Evolutionary conservation across 92 coral and sea anemone genomes (phyloP), one percentile per base, ranked within the genome.

Genomic region (Palythoa heliodiscus): DNA sequence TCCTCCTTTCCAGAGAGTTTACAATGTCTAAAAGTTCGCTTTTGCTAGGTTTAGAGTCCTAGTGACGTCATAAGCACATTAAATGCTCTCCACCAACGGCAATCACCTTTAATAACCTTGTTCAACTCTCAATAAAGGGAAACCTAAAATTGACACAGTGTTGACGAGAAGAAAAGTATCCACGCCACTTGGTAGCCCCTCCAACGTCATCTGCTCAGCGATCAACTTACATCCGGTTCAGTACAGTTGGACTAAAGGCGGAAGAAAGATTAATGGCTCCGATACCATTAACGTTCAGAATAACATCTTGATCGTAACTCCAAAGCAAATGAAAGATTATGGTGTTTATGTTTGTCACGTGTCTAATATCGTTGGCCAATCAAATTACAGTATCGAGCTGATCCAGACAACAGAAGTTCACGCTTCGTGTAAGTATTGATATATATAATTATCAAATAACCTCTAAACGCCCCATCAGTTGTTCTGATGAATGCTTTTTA

Each of bases 271-370:
- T 48, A 12, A 20, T 7, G 60, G 5, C 13, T 43, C 54, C 24
- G 77, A 47, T 53, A 40, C 0, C 35, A 22, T 73, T n/a, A 73
- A 40, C 11, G 57, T 73, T 2, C 77, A 73, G 24, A 50, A 43
- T 16, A 73, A 73, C 58, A 43, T 73, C 43, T 53, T 73, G 23
- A 54, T 73, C 60, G 57, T 73, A 24, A 52, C 54, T 47, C 77
- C 77, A n/a, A 73, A 52, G 29, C 25, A 43, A 19, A 5, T 20
- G 13, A n/a, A 52, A 23, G 77, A 73, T 52, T 73, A 38, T 48
- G 77, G 77, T 20, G 29, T 73, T 47, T 73, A 73, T 22, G 77
- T 73, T 48, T 73, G 77, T 43, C 77, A 73, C 37, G 77, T 73
- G 37, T 43, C 57, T 11, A 73, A 73, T 37, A 73, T 73, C 48